Evolutionary conservation across 2,888 invertebrate species (phyloP).

Genomic region (Hirtodrosophila trivittata): DNA sequence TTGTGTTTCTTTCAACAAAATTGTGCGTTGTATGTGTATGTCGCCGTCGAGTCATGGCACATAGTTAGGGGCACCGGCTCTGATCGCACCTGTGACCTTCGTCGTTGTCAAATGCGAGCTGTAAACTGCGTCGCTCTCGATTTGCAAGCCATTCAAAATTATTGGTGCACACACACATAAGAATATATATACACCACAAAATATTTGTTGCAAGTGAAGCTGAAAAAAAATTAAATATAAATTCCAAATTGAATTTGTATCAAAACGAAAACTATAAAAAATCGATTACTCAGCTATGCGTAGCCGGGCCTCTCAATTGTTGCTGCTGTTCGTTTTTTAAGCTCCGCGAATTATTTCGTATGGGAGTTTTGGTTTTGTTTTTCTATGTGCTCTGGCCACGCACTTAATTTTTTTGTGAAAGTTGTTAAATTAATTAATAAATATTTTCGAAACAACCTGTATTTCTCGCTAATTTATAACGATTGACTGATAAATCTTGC

Average conservation of each 20-base stretch:
- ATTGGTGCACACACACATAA: conserved; percentile 15
- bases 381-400: conserved; percentile 38
- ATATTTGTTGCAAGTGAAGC: conserved; percentile 26
- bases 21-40: conserved; percentile 55
- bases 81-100: conserved; percentile 58
- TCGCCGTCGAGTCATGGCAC: conserved; percentile 52
- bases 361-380: conserved; percentile 15
- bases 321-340: conserved; percentile 14
- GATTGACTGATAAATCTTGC: conserved; percentile 28
- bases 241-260: conserved; percentile 56
- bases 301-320: conserved; percentile 30
- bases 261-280: conserved; percentile 60
- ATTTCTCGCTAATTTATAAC: conserved; percentile 28
- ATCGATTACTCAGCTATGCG: conserved; percentile 69
- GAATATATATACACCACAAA: conserved; percentile 9
- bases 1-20: conserved; percentile 45
- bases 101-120: conserved; percentile 53
- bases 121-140: conserved; percentile 60
- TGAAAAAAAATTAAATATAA: conserved; percentile 17
- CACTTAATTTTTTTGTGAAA: conserved; percentile 55
- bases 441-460: conserved; percentile 37
- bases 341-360: conserved; percentile 25
- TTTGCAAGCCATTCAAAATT: conserved; percentile 71
- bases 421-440: conserved; percentile 59
- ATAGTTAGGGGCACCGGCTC: conserved; percentile 47